Evolutionary conservation across 2,888 invertebrate genomes (phyloP), one percentile per base, ranked within the genome.

Genomic region (Lucinisca nassula): DNA sequence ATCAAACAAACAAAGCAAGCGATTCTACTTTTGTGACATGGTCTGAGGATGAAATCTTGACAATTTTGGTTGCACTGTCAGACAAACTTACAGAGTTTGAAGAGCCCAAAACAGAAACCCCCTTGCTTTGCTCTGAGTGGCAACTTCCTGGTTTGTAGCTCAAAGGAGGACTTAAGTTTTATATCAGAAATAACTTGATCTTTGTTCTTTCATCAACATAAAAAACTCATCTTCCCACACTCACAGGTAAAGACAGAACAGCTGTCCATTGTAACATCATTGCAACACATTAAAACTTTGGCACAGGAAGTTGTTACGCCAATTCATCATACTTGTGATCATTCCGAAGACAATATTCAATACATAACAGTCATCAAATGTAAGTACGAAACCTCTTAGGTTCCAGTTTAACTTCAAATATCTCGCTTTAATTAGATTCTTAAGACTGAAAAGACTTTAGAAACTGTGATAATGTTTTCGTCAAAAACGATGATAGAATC

Each of bases 401-500:
- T 21, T 67, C 17, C 30, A 30, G 67, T 67, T 35, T 14, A 67
- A 67, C 67, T 67, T 67, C 67, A 67, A 67, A 67, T 67, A 67
- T 35, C 32, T 35, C 21, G 10, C 67, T 67, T 67, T 67, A 67
- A 67, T 67, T 32, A 67, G 67, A 10, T 67, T 12, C 35, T 67
- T 35, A 8, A 35, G 35, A 35, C 12, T 35, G 32, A 8, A 35
- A 67, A 67, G 67, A 35, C 67, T 67, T 67, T 67, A 14, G 67
- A 35, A 67, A 67, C 32, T 67, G 67, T 67, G 67, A 67, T 67
- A 35, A 67, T 32, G 67, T 67, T 35, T 67, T 67, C 67, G 67
- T 67, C 67, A 67, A 67, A 67, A 67, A 67, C 14, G 67, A 67
- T 67, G 67, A 67, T 67, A 67, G 32, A 67, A 67, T 67, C 67